These are phyloP conservation scores for Drosophila incognita DNA, from an alignment of 2,888 invertebrate genomes.

Conservation along the genomic window DNA sequence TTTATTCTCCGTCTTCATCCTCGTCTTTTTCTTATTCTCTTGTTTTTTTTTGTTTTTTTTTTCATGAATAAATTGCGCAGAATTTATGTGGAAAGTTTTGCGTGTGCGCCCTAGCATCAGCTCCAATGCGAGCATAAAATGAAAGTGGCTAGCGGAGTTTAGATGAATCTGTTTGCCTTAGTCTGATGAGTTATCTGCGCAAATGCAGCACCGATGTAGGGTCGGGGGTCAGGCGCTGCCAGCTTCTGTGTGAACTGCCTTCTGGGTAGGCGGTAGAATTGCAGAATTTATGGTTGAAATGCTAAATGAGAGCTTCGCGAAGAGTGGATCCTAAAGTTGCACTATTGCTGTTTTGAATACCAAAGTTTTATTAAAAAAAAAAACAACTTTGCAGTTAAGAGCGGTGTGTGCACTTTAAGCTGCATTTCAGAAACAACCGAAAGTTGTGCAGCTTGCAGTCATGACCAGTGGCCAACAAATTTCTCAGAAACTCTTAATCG, in stretches of 20 bases:
- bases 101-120: constrained; percentile 32
- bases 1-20: constrained; percentile 17
- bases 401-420: constrained; percentile 9
- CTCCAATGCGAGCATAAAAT: constrained; percentile 48
- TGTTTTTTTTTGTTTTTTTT: constrained; percentile 11
- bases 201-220: constrained; percentile 55
- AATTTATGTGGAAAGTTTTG: constrained; percentile 78
- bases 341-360: constrained; percentile 24
- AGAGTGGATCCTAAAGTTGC: constrained; percentile 36
- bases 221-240: background rate
- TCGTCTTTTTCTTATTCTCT: constrained; percentile 5
- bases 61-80: constrained; percentile 78
- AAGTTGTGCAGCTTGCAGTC: background rate
- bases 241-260: constrained; percentile 17
- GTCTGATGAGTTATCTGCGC: constrained; percentile 76
- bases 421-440: constrained; percentile 27
- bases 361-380: constrained; percentile 34
- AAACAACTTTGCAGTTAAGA: constrained; percentile 15
- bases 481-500: background rate
- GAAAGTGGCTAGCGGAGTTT: constrained; percentile 78
- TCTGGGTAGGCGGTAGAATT: constrained; percentile 38
- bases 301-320: constrained; percentile 68
- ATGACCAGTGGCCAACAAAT: constrained; percentile 11
- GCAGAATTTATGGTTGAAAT: constrained; percentile 71
- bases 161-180: constrained; percentile 79